Evolutionary conservation across 2,888 invertebrate species (phyloP).

Genomic region (Actias luna): DNA sequence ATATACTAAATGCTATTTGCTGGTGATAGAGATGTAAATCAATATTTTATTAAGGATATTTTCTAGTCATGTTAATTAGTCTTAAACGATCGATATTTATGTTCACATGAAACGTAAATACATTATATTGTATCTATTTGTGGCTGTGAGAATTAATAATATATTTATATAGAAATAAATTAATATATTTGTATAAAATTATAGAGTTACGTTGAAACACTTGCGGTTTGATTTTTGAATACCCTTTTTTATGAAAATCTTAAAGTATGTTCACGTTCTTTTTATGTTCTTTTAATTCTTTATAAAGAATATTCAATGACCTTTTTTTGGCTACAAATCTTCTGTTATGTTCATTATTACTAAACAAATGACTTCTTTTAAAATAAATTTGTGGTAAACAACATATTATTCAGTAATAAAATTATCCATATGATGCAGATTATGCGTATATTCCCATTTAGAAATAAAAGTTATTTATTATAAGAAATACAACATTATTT

Average conservation of each 20-base stretch:
- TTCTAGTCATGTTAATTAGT: constrained; percentile 50
- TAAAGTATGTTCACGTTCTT: background rate
- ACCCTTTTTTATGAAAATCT: background rate
- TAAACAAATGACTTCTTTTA: background rate
- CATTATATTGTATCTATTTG: background rate
- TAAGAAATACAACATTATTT: background rate
- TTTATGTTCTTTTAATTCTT: background rate
- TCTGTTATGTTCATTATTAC: background rate
- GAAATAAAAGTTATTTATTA: background rate
- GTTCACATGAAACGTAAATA: background rate
- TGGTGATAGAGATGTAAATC: constrained; percentile 88
- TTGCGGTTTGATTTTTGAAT: background rate
- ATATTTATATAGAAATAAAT: constrained; percentile 6
- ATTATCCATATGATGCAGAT: background rate
- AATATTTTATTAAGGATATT: constrained; percentile 22
- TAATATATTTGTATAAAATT: background rate
- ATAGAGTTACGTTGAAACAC: background rate
- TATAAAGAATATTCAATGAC: background rate
- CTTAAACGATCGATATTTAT: background rate
- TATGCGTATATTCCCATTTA: background rate
- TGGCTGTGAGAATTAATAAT: constrained; percentile 1
- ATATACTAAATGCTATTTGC: constrained; percentile 89
- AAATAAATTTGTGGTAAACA: background rate
- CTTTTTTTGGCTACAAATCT: background rate
- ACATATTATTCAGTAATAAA: background rate